Evolutionary conservation across 2,797 vertebrate genomes (phyloP), one percentile per base, ranked within the genome.

Genomic region (Catharus ustulatus): DNA sequence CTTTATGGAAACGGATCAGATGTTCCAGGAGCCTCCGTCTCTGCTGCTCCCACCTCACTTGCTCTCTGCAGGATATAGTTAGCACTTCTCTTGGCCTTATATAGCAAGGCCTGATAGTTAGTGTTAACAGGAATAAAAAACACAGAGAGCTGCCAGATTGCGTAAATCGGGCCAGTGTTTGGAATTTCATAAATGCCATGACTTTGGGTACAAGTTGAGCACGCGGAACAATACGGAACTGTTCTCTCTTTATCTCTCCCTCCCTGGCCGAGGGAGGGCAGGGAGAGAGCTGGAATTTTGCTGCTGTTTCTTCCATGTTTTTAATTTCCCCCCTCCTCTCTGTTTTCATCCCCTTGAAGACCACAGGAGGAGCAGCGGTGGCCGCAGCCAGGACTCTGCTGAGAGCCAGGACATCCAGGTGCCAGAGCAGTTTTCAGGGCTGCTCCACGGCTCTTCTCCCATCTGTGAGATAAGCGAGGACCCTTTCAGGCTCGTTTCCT

Each of bases 401-500:
- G 98, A 98, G 78, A 77, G 90, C 68, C 98, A 96, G 91, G 98
- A 98, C 95, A 98, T 97, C 91, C 98, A 98, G 91, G 98, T 99
- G 95, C 99, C 99, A 1, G 99, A 99, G 97, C 99, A 99, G 98
- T 99, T 99, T 95, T 99, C 99, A 3, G 99, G 99, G 67, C 98
- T 99, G 93, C 98, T 99, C 66, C 99, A 99, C 95, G 99, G 99
- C 92, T 99, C 99, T 51, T 99, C 99, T 79, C 99, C 99, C 0
- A 99, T 99, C 91, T 98, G 99, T 13, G 99, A 99, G 97, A 97
- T 98, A 96, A 98, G 97, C 6, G 99, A 99, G 97, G 98, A 99
- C 95, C 98, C 98, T 95, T 98, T 99, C 97, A 98, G 98, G 89
- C 97, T 98, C 34, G 93, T 97, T 79, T 87, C 97, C 86, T 93